phyloP scores from a whole-genome alignment of 2,888 invertebrate species.

The Cephalotes varians region DNA sequence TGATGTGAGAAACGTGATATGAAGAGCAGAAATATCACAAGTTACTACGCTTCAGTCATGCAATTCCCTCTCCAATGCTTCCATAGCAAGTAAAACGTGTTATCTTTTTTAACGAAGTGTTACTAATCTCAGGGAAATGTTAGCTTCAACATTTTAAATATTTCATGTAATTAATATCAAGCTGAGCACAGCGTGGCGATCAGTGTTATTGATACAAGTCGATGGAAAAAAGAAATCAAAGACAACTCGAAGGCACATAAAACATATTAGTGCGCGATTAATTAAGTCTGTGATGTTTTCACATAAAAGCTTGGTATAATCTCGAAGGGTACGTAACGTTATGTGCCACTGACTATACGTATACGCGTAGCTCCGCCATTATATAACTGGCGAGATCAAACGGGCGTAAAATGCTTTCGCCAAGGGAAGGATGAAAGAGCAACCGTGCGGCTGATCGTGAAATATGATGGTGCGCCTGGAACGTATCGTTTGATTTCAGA shows the following conservation, averaged over 20 bases:
- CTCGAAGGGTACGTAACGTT: conserved; percentile 23
- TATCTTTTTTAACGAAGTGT: not conserved
- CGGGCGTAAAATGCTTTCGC: conserved; percentile 44
- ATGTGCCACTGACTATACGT: not conserved
- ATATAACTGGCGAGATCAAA: conserved; percentile 46
- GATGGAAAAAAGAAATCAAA: not conserved
- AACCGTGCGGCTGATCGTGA: conserved; percentile 43
- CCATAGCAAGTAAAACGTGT: not conserved
- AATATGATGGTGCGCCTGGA: conserved; percentile 36
- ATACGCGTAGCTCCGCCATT: conserved; percentile 26
- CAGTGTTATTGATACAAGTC: conserved; percentile 5
- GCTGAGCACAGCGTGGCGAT: not conserved
- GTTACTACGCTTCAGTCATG: not conserved
- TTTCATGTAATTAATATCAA: not conserved
- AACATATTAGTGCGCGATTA: conserved; percentile 1
- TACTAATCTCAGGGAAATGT: not conserved
- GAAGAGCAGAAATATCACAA: conserved; percentile 1
- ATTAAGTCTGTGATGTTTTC: conserved; percentile 37
- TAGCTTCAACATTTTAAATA: not conserved
- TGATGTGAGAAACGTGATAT: not conserved
- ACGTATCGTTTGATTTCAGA: conserved; percentile 40
- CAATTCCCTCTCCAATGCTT: not conserved
- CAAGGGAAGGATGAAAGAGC: conserved; percentile 37
- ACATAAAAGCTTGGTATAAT: conserved; percentile 37
- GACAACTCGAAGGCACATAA: not conserved